Conservation (phyloP, 2,797 vertebrate species). For the Buceros bicornis region DNA sequence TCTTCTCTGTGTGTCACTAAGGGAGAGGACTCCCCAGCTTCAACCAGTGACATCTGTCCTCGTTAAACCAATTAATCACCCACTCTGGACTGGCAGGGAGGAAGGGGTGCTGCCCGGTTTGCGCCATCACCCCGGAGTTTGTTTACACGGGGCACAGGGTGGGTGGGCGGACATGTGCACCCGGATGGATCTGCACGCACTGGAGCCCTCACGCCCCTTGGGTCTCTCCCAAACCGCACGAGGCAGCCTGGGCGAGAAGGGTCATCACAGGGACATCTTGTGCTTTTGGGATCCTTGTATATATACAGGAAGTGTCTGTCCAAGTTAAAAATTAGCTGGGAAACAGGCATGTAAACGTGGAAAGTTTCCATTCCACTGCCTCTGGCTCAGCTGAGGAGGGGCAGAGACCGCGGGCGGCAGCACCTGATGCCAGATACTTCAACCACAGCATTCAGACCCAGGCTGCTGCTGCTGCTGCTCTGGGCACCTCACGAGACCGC, state of each 20-base stretch:
- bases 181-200: not conserved
- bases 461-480: not conserved
- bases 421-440: not conserved
- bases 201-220: not conserved
- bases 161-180: not conserved
- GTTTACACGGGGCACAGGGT: not conserved
- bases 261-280: not conserved
- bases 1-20: not conserved
- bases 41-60: not conserved
- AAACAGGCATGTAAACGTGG: not conserved
- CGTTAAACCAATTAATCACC: no score
- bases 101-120: not conserved
- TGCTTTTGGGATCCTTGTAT: not conserved
- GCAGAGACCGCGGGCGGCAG: not conserved
- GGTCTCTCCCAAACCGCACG: not conserved
- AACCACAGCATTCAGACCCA: fast-evolving
- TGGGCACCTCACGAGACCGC: not conserved
- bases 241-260: not conserved
- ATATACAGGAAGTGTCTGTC: not conserved
- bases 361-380: not conserved
- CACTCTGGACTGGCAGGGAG: not conserved
- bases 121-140: not conserved
- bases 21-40: not conserved
- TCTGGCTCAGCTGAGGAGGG: not conserved
- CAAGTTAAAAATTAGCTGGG: not conserved